Base-by-base conservation (phyloP, 2,113 vertebrate genomes). In the Eubucco bourcierii region DNA sequence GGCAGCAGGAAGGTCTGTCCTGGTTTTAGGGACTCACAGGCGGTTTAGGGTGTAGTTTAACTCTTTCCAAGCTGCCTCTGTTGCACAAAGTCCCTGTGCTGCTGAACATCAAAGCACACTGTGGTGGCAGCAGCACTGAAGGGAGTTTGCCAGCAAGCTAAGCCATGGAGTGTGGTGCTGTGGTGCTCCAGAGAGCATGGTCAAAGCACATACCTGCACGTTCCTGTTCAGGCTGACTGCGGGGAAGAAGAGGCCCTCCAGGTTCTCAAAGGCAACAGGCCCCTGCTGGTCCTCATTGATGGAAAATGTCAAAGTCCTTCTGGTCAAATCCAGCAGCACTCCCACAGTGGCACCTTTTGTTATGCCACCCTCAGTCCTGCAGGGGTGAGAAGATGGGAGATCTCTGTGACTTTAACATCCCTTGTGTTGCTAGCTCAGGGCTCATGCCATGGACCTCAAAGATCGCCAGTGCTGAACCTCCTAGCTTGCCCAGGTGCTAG, bases 251-350 rank as follows among this genome's bases (percentile, higher is more conserved):
- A 98, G 93, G 4, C 99, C 99, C 92, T 99, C 99, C 97, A 99
- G 60, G 52, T 98, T 98, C 90, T 99, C 99, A 0, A 99, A 99
- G 4, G 99, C 99, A 4, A 99, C 98, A 0, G 99, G 99, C 12
- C 99, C 99, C 96, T 99, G 99, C 98, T 99, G 99, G 90, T 99
- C 99, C n/a, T 99, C 99, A 8, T 99, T 99, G 97, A 99, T 98
- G 94, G 99, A 99, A 97, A 99, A 99, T 0, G 99, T 98, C 94
- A 99, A 75, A 84, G 99, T 98, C 90, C 99, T 97, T 39, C 99
- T 97, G 52, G 98, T 98, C 94, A 99, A 97, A 88, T 99, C 99
- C 67, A 99, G 97, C 93, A 99, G 97, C 75, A 99, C 98, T 44
- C 99, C 99, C 52, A 99, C 97, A 0, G 99, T 99, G 23, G 99